phyloP scores from a whole-genome alignment of 2,888 invertebrate species.

The Zeuzera pyrina region DNA sequence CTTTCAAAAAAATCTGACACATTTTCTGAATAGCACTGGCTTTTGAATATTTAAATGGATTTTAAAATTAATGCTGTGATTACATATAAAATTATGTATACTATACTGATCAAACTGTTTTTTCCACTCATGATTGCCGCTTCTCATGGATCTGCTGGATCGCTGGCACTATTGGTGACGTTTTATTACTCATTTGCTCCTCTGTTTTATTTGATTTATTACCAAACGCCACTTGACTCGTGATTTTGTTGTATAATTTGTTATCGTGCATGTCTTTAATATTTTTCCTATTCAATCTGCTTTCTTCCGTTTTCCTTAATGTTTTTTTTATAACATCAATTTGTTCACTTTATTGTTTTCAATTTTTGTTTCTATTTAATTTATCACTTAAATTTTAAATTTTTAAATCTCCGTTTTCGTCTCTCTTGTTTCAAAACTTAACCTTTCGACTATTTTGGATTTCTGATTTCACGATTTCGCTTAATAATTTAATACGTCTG shows the following conservation, averaged over 20 bases:
- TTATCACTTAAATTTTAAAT: neutral
- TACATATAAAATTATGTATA: constrained; percentile 24
- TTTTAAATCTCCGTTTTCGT: no score
- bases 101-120: constrained; percentile 65
- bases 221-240: constrained; percentile 56
- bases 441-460: no score
- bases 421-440: no score
- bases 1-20: constrained; percentile 78
- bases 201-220: constrained; percentile 23
- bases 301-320: constrained; percentile 11
- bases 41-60: constrained; percentile 31
- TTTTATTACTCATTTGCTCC: constrained; percentile 17
- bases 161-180: constrained; percentile 68
- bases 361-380: neutral
- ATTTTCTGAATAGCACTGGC: constrained; percentile 77
- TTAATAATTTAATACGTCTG: neutral
- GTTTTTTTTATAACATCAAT: constrained; percentile 9
- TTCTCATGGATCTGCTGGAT: constrained; percentile 65
- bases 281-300: constrained; percentile 11
- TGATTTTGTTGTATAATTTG: constrained; percentile 4
- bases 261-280: constrained; percentile 13
- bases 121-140: constrained; percentile 73
- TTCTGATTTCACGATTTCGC: no score
- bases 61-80: no score
- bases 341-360: constrained; percentile 5